Evolutionary conservation across 2,113 vertebrate genomes (phyloP).

Genomic region (Tetraodon nigroviridis): DNA sequence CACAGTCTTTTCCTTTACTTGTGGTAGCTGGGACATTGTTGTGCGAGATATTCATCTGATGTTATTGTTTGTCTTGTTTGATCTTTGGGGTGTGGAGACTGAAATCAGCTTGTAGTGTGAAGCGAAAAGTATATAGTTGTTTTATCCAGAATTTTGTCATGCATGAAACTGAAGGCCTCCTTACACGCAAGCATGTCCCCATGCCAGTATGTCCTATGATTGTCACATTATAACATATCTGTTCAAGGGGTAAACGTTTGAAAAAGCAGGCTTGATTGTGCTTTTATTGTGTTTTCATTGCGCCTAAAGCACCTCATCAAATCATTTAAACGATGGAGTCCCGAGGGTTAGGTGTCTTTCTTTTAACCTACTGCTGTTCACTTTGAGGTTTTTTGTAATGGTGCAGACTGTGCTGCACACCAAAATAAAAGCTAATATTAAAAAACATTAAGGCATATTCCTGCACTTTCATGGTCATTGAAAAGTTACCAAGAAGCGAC

Average conservation of each 20-base stretch:
- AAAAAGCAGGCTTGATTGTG: conserved; percentile 14
- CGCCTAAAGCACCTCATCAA: conserved; percentile 27
- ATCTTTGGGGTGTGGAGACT: conserved; percentile 21
- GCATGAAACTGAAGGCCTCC: conserved; percentile 7
- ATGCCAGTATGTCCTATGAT: conserved; percentile 19
- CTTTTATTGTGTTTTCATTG: conserved; percentile 43
- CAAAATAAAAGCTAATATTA: conserved; percentile 56
- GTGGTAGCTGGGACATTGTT: conserved; percentile 43
- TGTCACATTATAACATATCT: conserved; percentile 37
- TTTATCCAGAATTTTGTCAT: conserved; percentile 9
- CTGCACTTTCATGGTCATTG: conserved; percentile 55
- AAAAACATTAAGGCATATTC: conserved; percentile 46
- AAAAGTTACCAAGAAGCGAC: conserved; percentile 57
- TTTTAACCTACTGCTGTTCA: no score
- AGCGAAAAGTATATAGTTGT: conserved; percentile 34
- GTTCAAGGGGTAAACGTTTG: conserved; percentile 43
- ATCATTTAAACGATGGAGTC: conserved; percentile 34
- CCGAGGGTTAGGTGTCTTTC: background rate
- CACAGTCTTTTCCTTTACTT: conserved; percentile 38
- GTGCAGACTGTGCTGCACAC: conserved; percentile 24
- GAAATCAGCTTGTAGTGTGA: conserved; percentile 26
- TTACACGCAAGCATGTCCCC: conserved; percentile 19
- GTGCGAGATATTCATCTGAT: conserved; percentile 58
- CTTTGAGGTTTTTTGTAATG: conserved; percentile 27
- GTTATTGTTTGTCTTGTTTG: conserved; percentile 59